Evolutionary conservation across 2,113 vertebrate species (phyloP), one percentile per base, ranked within the genome.

Genomic region (Aptenodytes forsteri): DNA sequence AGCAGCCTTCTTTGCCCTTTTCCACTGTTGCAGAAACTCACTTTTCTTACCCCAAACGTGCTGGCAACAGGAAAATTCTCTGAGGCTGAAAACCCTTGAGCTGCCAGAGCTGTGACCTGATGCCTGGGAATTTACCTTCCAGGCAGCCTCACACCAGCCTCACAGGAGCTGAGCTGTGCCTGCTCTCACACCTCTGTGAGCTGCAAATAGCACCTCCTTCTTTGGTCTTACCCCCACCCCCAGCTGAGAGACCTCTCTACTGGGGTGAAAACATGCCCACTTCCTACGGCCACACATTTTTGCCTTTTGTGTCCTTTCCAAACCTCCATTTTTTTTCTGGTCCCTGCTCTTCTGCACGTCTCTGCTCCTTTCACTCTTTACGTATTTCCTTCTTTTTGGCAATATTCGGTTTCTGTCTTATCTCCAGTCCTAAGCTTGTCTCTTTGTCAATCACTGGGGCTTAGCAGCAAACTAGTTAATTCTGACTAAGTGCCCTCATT

Each of bases 401-500:
- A 54, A 34, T 71, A 46, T 29, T 64, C 0, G 1, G 10, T 7
- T 96, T 96, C 82, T 61, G 22, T 42, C 46, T 80, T 50, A 42
- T 40, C 52, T 79, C 69, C 54, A 87, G 50, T 38, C 26, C 29
- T 76, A 94, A 76, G 3, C 6, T 38, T 73, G 38, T 72, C n/a
- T 94, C 40, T 92, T 59, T 70, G 85, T 64, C 93, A 83, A 6
- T 82, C 61, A 82, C 16, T 11, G 11, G 1, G 17, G 50, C 18
- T 66, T 61, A 85, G 49, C 32, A 87, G 47, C 71, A 83, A 80
- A 70, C 29, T 22, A 66, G 58, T 78, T 86, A 96, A 80, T 44
- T 90, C 42, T 66, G 72, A 90, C 56, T 72, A 96, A 94, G 71
- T 87, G 94, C 38, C 30, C 67, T 95, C 59, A 70, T 86, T 78